Percentiles rank a stretch among this genome's conserved stretches.
Conservation (phyloP, 2,888 invertebrate species). For the Polyommatus icarus region DNA sequence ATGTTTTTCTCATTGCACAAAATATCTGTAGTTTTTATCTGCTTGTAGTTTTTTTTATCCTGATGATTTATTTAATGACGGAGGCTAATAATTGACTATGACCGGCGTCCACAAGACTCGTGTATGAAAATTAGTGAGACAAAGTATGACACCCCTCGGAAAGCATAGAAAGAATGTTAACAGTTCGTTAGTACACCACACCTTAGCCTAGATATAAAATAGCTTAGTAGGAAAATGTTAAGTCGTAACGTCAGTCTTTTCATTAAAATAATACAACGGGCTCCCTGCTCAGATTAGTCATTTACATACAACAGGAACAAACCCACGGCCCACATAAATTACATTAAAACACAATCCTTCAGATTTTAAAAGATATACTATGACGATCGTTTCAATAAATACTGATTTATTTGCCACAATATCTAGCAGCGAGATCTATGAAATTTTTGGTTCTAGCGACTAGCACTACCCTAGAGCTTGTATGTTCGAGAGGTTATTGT, state of each 20-base stretch:
- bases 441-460: slow-evolving; percentile 34
- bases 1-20: not conserved
- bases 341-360: not conserved
- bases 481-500: slow-evolving; percentile 67
- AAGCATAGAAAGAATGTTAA: slow-evolving; percentile 36
- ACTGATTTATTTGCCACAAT: slow-evolving; percentile 23
- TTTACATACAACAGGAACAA: slow-evolving; percentile 2
- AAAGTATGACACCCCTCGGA: slow-evolving; percentile 30
- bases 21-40: not conserved
- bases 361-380: not conserved
- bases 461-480: slow-evolving; percentile 57
- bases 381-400: slow-evolving; percentile 19
- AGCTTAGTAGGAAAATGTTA: slow-evolving; percentile 30
- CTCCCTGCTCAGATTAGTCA: not conserved
- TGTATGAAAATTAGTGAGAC: slow-evolving; percentile 56
- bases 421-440: not conserved
- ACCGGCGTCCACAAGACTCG: slow-evolving; percentile 4
- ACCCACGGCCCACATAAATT: not conserved
- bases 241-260: slow-evolving; percentile 26
- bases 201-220: slow-evolving; percentile 74
- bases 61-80: not conserved
- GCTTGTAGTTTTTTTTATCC: not conserved
- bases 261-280: not conserved
- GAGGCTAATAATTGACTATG: slow-evolving; percentile 22
- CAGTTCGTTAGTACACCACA: slow-evolving; percentile 69